Base-by-base conservation (phyloP, 2,113 vertebrate genomes). In the Phyllostomus hastatus region DNA sequence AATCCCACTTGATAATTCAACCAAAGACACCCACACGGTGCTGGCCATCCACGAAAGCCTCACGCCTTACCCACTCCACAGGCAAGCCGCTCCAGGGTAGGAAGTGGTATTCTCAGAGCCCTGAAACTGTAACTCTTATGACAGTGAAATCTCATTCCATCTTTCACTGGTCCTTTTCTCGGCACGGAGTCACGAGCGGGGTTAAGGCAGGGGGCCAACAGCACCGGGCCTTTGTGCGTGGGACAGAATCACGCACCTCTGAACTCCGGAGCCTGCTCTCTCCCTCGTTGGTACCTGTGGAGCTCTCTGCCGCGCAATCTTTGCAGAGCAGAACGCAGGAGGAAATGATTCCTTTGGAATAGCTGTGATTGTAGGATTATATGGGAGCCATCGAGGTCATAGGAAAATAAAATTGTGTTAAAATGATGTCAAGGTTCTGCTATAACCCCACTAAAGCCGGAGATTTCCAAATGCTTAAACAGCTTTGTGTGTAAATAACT, bases 401-500 rank as follows among this genome's bases (percentile, higher is more conserved):
- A 66, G 57, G 57, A 95, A 97, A 93, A 79, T 72, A 97, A 90
- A 89, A 83, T 88, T 73, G 57, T 86, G 84, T 88, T 97, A 91
- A 92, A 97, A 78, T 85, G 67, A 96, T 90, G 82, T 95, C 91
- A 88, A 94, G 57, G 88, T 79, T 95, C 93, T 98, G 96, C 97
- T 97, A 97, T 97, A 98, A 94, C 90, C 84, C 41, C 88, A 95
- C 92, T 79, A 96, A 96, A 98, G 88, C 83, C 75, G 82, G 78
- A 95, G 95, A 96, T 95, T 98, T 97, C 78, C 1, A 9, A 38
- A 2, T 73, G 87, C 81, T 96, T 97, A 89, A 95, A 88, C 28
- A 83, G 85, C 69, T 87, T 92, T 82, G 26, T n/a, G 50, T 67
- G 88, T 64, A 84, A 89, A 89, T 85, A 95, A 82, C 67, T 94